phyloP scores from a whole-genome alignment of 2,797 vertebrate genomes.

The Rhadinocentrus ornatus region DNA sequence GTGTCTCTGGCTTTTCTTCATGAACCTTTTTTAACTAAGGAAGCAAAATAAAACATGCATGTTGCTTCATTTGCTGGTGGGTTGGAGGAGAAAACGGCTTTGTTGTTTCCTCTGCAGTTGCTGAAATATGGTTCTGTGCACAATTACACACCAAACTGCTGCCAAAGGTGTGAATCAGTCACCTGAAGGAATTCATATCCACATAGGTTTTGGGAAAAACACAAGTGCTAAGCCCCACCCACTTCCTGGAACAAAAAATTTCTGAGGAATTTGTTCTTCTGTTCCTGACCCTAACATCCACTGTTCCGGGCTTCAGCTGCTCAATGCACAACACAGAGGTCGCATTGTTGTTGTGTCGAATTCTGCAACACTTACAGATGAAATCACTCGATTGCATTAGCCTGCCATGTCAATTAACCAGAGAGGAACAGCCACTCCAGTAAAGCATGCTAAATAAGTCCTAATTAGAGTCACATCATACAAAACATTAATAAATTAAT shows the following conservation, averaged over 20 bases:
- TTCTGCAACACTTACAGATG: slow-evolving; percentile 12
- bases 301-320: slow-evolving; percentile 12
- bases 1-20: neutral
- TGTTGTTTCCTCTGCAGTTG: too few species aligned
- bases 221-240: slow-evolving; percentile 11
- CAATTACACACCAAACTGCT: too few species aligned
- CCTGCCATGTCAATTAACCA: slow-evolving; percentile 15
- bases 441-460: slow-evolving; percentile 23
- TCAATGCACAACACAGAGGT: slow-evolving; percentile 1
- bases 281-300: slow-evolving; percentile 43
- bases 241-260: neutral
- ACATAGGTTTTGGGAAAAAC: slow-evolving; percentile 15
- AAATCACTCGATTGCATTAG: slow-evolving; percentile 32
- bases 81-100: too few species aligned
- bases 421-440: slow-evolving; percentile 23
- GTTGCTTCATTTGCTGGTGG: too few species aligned
- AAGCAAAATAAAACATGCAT: too few species aligned
- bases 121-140: too few species aligned
- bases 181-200: neutral
- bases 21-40: too few species aligned
- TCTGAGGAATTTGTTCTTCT: slow-evolving; percentile 48
- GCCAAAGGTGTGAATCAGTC: neutral
- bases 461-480: slow-evolving; percentile 15
- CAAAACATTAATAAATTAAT: too few species aligned
- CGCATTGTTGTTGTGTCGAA: slow-evolving; percentile 40